Evolutionary conservation across 2,113 vertebrate species (phyloP).

Genomic region (Sprattus sprattus): DNA sequence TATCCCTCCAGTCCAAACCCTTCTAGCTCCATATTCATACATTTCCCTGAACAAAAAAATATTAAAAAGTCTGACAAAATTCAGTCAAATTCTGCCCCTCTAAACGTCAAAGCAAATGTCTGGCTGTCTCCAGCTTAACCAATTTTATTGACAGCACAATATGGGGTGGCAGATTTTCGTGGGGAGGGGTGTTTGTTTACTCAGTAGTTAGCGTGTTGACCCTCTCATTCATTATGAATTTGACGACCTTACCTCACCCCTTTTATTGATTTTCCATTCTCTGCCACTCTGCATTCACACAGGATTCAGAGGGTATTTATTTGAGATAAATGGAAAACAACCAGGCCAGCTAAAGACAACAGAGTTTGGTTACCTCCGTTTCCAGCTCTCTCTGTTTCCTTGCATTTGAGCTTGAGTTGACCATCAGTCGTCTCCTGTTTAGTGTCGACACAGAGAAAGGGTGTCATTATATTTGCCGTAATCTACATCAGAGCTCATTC

Average conservation of each 20-base stretch:
- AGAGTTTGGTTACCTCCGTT: neutral
- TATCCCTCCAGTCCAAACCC: neutral
- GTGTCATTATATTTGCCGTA: neutral
- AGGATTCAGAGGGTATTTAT: neutral
- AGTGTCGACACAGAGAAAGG: neutral
- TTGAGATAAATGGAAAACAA: neutral
- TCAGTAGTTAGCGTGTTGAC: slow-evolving; percentile 4
- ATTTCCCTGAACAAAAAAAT: neutral
- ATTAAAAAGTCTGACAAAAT: neutral
- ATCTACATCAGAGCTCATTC: neutral
- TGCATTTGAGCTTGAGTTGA: neutral
- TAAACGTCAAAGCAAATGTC: neutral
- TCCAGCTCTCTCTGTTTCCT: neutral
- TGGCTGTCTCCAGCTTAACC: neutral
- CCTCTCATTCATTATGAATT: slow-evolving; percentile 4
- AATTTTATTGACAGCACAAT: neutral
- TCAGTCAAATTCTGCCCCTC: neutral
- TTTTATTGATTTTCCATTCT: neutral
- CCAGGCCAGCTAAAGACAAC: neutral
- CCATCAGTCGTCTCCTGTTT: neutral
- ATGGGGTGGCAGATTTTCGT: neutral
- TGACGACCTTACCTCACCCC: neutral
- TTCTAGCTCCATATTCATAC: neutral
- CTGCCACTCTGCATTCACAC: neutral
- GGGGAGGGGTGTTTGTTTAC: neutral